A percentile compares a stretch with the other conserved stretches of the same genome.
These are phyloP conservation scores for Myripristis murdjan DNA, from an alignment of 2,797 vertebrate species.

Conservation along the genomic window DNA sequence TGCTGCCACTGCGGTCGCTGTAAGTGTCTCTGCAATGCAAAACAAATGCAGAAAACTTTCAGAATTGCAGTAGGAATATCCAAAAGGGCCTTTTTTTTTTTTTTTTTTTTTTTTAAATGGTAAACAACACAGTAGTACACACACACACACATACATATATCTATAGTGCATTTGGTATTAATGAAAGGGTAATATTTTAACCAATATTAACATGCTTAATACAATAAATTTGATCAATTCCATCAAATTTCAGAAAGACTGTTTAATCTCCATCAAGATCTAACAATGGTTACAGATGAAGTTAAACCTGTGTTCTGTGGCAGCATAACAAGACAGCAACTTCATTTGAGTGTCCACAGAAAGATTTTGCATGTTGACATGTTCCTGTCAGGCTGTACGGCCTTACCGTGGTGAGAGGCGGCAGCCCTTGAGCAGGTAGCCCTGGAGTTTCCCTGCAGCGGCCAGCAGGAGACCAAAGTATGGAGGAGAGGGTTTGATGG, in stretches of 20 bases:
- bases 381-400: not conserved
- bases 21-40: conserved; percentile 91
- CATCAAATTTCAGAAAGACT: too few species aligned
- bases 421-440: conserved; percentile 92
- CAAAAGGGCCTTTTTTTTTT: not conserved
- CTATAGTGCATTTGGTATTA: too few species aligned
- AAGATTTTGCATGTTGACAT: not conserved
- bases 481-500: conserved; percentile 96
- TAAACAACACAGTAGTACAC: too few species aligned
- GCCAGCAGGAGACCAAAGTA: conserved; percentile 96
- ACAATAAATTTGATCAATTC: too few species aligned
- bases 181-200: too few species aligned
- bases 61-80: conserved; percentile 11
- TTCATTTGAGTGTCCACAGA: not conserved
- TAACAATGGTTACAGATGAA: too few species aligned
- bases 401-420: conserved; percentile 93
- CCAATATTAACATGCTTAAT: too few species aligned
- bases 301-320: not conserved
- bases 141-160: too few species aligned
- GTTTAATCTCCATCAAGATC: too few species aligned
- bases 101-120: not conserved
- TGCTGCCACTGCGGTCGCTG: conserved; percentile 92
- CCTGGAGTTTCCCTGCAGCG: conserved; percentile 90
- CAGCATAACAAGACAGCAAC: not conserved
- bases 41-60: conserved; percentile 9